phyloP scores from a whole-genome alignment of 2,797 vertebrate species.

The Spinus pinus region DNA sequence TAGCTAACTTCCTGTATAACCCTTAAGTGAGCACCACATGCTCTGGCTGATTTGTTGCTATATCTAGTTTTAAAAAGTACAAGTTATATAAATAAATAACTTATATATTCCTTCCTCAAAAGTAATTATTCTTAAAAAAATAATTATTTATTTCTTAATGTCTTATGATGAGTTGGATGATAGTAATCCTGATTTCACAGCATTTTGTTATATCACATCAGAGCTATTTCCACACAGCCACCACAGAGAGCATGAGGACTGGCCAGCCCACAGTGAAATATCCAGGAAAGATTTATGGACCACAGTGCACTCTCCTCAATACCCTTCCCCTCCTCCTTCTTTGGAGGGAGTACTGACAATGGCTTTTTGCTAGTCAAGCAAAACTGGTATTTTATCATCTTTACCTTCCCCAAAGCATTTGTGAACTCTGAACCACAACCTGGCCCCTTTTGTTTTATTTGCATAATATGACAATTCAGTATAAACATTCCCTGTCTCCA shows the following conservation, averaged over 20 bases:
- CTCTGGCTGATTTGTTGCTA: neutral
- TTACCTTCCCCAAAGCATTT: neutral
- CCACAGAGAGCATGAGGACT: neutral
- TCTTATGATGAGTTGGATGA: neutral
- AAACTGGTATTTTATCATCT: neutral
- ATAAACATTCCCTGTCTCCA: neutral
- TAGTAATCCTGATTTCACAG: neutral
- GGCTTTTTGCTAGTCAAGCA: neutral
- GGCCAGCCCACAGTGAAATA: neutral
- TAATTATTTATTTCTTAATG: neutral
- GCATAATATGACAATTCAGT: neutral
- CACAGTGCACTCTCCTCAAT: neutral
- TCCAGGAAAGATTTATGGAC: neutral
- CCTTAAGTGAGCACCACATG: neutral
- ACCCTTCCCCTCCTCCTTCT: neutral
- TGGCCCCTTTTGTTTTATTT: neutral
- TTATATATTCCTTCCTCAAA: neutral
- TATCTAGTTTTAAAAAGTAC: rapidly evolving
- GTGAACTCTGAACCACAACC: neutral
- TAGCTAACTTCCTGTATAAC: neutral
- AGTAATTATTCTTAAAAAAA: neutral
- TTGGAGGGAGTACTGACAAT: neutral
- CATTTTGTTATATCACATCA: neutral
- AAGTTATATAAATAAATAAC: neutral
- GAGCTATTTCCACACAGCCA: neutral